Base-by-base conservation (phyloP, 2,797 vertebrate genomes). In the Allobates femoralis region DNA sequence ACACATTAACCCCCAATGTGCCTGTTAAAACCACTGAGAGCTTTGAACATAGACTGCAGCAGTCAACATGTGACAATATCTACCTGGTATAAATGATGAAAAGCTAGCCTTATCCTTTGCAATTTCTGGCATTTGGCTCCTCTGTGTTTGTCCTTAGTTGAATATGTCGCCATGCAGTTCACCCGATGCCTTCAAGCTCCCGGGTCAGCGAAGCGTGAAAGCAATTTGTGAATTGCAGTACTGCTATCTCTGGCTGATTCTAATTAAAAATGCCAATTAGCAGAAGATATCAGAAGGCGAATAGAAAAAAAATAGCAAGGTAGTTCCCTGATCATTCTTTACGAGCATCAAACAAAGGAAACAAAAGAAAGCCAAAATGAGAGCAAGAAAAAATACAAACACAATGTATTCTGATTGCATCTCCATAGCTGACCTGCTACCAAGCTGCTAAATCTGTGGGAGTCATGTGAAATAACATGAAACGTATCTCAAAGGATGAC, bases 261-360 rank as follows among this genome's bases (percentile, higher is more conserved):
- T 79, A 91, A 89, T 89, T 89, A 90, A 84, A 60, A 89, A 89
- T 86, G 15, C 5, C 81, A 89, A 60, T 50, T 73, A 90, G 32
- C n/a, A 60, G 67, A 28, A 88, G 46, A 56, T 18, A 88, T 2
- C 32, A 89, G 41, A 85, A 37, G 81, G 41, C 11, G 32, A 51
- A 77, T 46, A 85, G n/a, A 11, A 21, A 64, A 37, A 86, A 71
- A 82, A 86, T 84, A 34, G 0, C 1, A 87, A 87, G 75, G 19
- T 85, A 69, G 85, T 81, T 89, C 50, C 79, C 62, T 85, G 71
- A 53, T 66, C 85, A 10, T 58, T 88, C 19, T 74, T 34, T 26
- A 83, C n/a, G 53, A 50, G 46, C 37, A 30, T 67, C 28, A 80
- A 19, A 79, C 66, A 83, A 83, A 71, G 62, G 46, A 28, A 73